These are phyloP conservation scores for Pagetopsis macropterus DNA, from an alignment of 2,797 vertebrate species.

Conservation along the genomic window DNA sequence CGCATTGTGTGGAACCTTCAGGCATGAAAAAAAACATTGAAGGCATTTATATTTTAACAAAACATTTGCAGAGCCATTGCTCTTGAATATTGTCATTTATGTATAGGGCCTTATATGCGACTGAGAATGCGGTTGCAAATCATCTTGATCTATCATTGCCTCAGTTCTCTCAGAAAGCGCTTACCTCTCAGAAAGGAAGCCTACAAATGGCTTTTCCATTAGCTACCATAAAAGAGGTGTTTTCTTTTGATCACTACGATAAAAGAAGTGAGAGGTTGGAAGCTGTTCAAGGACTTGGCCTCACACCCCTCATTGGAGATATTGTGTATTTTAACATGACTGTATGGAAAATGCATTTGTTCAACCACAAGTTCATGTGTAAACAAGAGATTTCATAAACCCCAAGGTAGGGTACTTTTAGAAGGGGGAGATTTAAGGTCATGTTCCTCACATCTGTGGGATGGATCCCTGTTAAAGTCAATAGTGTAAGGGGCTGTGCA, in stretches of 20 bases:
- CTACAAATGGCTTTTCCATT: conserved; percentile 54
- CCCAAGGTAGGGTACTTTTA: conserved; percentile 24
- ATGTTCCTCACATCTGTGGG: conserved; percentile 54
- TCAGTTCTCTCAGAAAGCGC: conserved; percentile 28
- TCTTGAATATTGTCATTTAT: too few species aligned
- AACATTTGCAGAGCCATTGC: neutral
- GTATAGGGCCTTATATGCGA: conserved; percentile 12
- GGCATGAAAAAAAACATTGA: neutral
- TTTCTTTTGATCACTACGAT: conserved; percentile 59
- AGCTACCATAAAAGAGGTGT: conserved; percentile 36
- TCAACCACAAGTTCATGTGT: conserved; percentile 43
- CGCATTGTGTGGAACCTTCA: neutral
- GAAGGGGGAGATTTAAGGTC: conserved; percentile 42
- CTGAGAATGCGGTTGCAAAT: conserved; percentile 28
- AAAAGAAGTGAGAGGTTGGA: conserved; percentile 30
- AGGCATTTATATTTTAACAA: neutral
- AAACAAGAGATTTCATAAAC: conserved; percentile 58
- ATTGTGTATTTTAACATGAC: conserved; percentile 35
- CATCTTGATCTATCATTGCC: conserved; percentile 34
- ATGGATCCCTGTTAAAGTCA: conserved; percentile 39
- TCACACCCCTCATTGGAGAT: conserved; percentile 24
- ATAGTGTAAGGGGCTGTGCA: conserved; percentile 3
- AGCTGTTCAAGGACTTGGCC: conserved; percentile 29
- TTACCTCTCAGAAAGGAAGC: conserved; percentile 28
- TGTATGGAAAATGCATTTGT: conserved; percentile 55